Evolutionary conservation across 2,888 invertebrate species (phyloP).

Genomic region (Andrena bucephala): DNA sequence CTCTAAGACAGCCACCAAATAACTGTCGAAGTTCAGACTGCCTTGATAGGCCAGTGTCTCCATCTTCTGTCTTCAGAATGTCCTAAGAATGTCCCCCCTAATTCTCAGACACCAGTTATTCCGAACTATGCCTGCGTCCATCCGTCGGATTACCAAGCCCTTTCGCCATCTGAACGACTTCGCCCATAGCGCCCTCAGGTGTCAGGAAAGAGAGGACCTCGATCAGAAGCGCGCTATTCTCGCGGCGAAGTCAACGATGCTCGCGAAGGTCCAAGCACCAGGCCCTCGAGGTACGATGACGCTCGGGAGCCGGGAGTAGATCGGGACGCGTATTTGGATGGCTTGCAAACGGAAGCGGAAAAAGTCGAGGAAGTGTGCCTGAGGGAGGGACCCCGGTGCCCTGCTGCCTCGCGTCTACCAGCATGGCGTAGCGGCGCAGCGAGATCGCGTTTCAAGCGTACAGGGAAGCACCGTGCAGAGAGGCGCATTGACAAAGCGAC

Average conservation of each 20-base stretch:
- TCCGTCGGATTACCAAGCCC: neutral
- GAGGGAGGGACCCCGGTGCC: constrained; percentile 47
- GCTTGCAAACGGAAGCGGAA: constrained; percentile 83
- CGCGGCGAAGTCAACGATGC: constrained; percentile 44
- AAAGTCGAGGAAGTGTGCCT: constrained; percentile 75
- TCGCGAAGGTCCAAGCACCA: constrained; percentile 26
- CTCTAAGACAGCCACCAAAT: no score
- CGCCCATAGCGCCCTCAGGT: constrained; percentile 21
- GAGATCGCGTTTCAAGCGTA: constrained; percentile 23
- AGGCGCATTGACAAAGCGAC: constrained; percentile 4
- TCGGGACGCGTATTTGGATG: constrained; percentile 75
- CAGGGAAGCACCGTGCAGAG: neutral
- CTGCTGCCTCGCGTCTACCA: constrained; percentile 54
- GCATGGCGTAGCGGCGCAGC: constrained; percentile 67
- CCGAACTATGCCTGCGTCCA: constrained; percentile 19
- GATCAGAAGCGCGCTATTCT: constrained; percentile 8
- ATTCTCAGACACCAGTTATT: neutral
- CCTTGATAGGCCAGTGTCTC: neutral
- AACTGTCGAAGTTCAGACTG: neutral
- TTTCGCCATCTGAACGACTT: neutral
- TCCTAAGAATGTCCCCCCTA: neutral
- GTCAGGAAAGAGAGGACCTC: constrained; percentile 10
- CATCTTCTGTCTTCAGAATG: neutral
- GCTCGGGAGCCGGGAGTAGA: constrained; percentile 45
- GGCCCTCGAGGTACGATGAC: constrained; percentile 40